Percentiles rank a stretch among this genome's conserved stretches.
phyloP scores from a whole-genome alignment of 2,113 vertebrate species.

The Chaenocephalus aceratus region DNA sequence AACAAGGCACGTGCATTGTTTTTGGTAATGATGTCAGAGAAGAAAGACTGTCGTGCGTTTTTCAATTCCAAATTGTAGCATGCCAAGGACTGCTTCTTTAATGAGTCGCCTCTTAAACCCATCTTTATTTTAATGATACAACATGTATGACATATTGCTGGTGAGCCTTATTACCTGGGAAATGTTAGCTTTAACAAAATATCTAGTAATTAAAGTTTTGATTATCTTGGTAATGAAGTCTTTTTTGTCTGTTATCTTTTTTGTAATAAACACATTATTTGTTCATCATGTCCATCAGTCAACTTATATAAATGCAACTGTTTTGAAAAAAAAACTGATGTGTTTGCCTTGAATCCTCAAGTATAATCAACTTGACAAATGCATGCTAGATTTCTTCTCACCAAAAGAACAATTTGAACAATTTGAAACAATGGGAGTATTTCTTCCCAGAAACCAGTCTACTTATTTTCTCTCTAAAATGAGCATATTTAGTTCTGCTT shows the following conservation, averaged over 20 bases:
- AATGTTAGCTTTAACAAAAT: neutral
- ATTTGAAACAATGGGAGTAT: neutral
- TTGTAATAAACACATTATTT: no score
- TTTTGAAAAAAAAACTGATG: neutral
- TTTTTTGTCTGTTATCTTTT: no score
- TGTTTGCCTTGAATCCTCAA: neutral
- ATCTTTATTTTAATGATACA: neutral
- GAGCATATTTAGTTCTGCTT: neutral
- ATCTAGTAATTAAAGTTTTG: neutral
- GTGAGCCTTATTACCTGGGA: neutral
- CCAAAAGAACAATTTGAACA: neutral
- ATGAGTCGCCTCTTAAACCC: neutral
- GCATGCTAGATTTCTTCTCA: slow-evolving; percentile 14
- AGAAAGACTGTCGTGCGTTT: no score
- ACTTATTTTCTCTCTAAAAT: neutral
- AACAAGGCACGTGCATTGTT: no score
- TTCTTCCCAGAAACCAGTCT: neutral
- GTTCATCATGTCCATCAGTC: no score
- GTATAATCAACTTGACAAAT: slow-evolving; percentile 12
- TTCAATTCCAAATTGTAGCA: no score
- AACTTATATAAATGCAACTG: neutral
- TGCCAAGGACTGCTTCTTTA: neutral
- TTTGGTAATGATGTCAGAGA: no score
- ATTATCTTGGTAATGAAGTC: neutral
- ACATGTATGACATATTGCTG: neutral